A percentile compares a stretch with the other conserved stretches of the same genome.
These are phyloP conservation scores for Luidia sarsii DNA, from an alignment of 53 echinoderm and acorn worm genomes.

Conservation along the genomic window DNA sequence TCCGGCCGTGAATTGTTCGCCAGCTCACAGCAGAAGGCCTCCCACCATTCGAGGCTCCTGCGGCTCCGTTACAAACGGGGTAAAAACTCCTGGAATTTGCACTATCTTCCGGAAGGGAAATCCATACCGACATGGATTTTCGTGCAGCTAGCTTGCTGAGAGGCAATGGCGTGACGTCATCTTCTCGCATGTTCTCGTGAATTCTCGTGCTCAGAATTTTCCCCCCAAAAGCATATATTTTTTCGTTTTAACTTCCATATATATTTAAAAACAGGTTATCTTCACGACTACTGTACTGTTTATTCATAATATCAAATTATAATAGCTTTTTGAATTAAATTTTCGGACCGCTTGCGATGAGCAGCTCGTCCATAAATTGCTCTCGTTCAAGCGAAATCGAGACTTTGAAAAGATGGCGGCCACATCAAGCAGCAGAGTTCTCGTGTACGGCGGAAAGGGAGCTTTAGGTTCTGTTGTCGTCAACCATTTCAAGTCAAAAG, in stretches of 20 bases:
- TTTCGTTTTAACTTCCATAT: too few relatives aligned
- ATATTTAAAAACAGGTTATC: too few relatives aligned
- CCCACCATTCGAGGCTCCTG: slow-evolving; percentile 21
- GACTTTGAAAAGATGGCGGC: slow-evolving; percentile 69
- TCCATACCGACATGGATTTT: slow-evolving; percentile 48
- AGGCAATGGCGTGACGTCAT: slow-evolving; percentile 35
- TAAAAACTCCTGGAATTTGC: slow-evolving; percentile 17
- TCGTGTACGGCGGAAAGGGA: slow-evolving; percentile 98
- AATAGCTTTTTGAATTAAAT: too few relatives aligned
- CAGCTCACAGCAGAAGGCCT: slow-evolving; percentile 17
- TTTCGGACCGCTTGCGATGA: too few relatives aligned
- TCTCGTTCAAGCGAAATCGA: too few relatives aligned
- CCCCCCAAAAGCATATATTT: too few relatives aligned
- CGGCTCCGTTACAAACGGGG: slow-evolving; percentile 6
- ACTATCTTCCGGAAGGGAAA: slow-evolving; percentile 61
- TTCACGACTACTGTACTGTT: too few relatives aligned
- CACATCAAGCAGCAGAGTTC: slow-evolving; percentile 45
- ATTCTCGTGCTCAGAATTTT: slow-evolving; percentile 1
- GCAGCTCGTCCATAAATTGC: too few relatives aligned
- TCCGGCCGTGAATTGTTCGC: slow-evolving; percentile 7
- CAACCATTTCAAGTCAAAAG: slow-evolving; percentile 86
- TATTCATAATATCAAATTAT: too few relatives aligned
- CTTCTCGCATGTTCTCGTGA: slow-evolving; percentile 18
- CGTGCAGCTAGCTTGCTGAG: slow-evolving; percentile 18
- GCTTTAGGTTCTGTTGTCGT: slow-evolving; percentile 85